phyloP scores from a whole-genome alignment of 2,113 vertebrate species.

The Plectropomus leopardus region DNA sequence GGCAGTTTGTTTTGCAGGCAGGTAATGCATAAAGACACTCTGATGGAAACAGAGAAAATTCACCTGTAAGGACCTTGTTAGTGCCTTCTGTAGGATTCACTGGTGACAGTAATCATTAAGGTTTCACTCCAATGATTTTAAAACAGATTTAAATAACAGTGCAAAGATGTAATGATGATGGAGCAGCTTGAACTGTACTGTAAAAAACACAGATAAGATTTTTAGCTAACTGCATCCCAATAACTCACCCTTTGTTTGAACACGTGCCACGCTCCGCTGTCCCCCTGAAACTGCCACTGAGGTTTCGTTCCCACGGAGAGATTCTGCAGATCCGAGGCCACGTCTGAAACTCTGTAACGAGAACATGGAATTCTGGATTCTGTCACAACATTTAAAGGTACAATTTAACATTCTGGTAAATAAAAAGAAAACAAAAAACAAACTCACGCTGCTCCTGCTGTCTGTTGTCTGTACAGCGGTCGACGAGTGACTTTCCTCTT shows the following conservation, averaged over 20 bases:
- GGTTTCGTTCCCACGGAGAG: not conserved
- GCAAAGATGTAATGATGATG: too few species aligned
- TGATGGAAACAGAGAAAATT: too few species aligned
- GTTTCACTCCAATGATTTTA: too few species aligned
- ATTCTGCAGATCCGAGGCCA: fast-evolving
- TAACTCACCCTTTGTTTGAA: constrained; percentile 66
- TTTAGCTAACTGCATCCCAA: not conserved
- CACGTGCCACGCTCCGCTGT: constrained; percentile 55
- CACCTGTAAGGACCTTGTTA: too few species aligned
- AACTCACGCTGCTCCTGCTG: constrained; percentile 50
- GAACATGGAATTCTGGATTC: not conserved
- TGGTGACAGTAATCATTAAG: too few species aligned
- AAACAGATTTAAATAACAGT: too few species aligned
- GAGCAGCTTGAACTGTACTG: too few species aligned
- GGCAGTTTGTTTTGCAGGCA: too few species aligned
- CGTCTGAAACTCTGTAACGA: constrained; percentile 9
- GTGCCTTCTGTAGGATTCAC: too few species aligned
- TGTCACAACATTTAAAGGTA: not conserved
- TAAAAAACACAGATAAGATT: too few species aligned
- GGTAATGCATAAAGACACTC: too few species aligned
- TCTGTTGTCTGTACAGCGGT: constrained; percentile 56
- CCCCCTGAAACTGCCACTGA: constrained; percentile 78
- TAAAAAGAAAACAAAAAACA: not conserved
- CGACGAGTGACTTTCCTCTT: constrained; percentile 76
- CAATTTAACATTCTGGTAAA: not conserved